Evolutionary conservation across 1,140 invertebrate species (phyloP).

Genomic region (Phortica variegata): DNA sequence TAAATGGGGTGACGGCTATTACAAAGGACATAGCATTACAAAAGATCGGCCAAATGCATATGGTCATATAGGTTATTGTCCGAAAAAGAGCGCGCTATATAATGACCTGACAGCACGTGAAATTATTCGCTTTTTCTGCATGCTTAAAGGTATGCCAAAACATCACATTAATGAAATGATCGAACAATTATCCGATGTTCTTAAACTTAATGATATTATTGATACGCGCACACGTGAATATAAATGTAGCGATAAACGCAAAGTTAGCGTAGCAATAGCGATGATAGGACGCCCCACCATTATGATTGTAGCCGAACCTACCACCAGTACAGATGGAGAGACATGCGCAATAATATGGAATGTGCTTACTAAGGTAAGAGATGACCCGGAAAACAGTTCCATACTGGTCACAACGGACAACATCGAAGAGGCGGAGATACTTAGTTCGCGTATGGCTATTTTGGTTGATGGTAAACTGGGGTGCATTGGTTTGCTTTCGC

Average conservation of each 20-base stretch:
- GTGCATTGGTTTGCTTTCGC: not conserved
- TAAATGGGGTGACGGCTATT: not conserved
- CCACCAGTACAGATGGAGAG: not conserved
- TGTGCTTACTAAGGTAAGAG: not conserved
- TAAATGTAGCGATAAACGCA: not conserved
- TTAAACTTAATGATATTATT: not conserved
- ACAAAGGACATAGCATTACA: not conserved
- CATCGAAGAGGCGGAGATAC: constrained; percentile 6
- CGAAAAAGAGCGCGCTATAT: not conserved
- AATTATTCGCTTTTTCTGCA: constrained; percentile 6
- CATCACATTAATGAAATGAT: not conserved
- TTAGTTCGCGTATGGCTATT: constrained; percentile 9
- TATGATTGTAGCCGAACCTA: constrained; percentile 7
- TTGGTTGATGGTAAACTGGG: not conserved
- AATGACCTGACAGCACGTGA: constrained; percentile 2
- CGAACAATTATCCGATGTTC: not conserved
- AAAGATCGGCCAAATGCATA: not conserved
- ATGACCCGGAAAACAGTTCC: not conserved
- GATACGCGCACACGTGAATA: not conserved
- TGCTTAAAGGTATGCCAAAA: not conserved
- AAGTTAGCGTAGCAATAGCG: not conserved
- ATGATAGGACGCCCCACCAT: not conserved
- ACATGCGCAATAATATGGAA: not conserved
- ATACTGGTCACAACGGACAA: constrained; percentile 3
- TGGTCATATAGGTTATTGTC: not conserved